A percentile compares a stretch with the other conserved stretches of the same genome.
Evolutionary conservation across 2,113 vertebrate species (phyloP).

Genomic region (Nothoprocta pentlandii): DNA sequence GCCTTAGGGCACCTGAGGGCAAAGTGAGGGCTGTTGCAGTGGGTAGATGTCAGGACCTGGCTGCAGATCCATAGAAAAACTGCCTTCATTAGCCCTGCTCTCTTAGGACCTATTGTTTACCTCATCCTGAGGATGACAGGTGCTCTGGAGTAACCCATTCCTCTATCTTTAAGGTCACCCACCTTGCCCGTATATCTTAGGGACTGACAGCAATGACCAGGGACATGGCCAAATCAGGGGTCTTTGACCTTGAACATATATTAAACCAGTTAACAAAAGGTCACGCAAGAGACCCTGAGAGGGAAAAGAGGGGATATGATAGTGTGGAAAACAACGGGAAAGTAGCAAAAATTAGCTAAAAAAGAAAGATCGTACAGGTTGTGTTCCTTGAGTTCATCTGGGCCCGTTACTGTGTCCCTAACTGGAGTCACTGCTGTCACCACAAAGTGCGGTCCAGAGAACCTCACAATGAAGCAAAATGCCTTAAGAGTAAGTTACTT

Average conservation of each 20-base stretch:
- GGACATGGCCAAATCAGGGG: neutral
- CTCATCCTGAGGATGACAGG: neutral
- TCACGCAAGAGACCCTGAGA: fast-evolving
- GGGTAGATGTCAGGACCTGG: neutral
- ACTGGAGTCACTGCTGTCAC: neutral
- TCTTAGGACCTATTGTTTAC: neutral
- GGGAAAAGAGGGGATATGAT: neutral
- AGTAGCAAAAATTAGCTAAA: fast-evolving
- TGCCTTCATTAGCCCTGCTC: neutral
- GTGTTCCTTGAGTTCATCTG: neutral
- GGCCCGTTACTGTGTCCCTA: neutral
- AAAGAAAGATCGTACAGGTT: fast-evolving
- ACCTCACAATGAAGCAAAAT: neutral
- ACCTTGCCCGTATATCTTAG: neutral
- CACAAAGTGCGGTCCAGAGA: fast-evolving
- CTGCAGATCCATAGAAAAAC: neutral
- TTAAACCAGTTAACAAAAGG: neutral
- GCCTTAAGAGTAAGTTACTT: neutral
- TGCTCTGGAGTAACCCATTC: neutral
- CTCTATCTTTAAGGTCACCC: slow-evolving; percentile 40
- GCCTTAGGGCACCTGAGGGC: neutral
- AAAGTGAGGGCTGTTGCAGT: neutral
- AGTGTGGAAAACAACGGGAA: fast-evolving
- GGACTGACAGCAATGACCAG: neutral
- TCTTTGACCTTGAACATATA: neutral